Percentiles rank a stretch among this genome's conserved stretches.
phyloP scores from a whole-genome alignment of 1,140 invertebrate species.

The Andrena cerasifolii region DNA sequence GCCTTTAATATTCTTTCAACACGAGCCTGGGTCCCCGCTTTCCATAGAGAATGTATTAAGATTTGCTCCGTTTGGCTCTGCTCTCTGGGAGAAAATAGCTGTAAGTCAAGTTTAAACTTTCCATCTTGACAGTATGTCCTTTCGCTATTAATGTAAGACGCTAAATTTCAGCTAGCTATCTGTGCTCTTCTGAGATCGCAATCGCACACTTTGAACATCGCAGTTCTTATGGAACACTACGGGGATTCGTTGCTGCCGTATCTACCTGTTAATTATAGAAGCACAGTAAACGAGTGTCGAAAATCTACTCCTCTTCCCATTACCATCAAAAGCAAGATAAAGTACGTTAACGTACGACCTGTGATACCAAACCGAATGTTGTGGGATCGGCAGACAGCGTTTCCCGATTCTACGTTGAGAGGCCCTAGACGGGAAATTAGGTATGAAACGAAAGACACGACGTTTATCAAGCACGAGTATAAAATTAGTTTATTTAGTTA shows the following conservation, averaged over 20 bases:
- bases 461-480: not conserved
- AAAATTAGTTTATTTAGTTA: not conserved
- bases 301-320: slow-evolving; percentile 75
- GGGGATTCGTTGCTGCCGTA: slow-evolving; percentile 80
- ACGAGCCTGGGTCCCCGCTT: slow-evolving; percentile 64
- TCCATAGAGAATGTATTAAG: slow-evolving; percentile 73
- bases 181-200: slow-evolving; percentile 77
- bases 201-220: slow-evolving; percentile 69
- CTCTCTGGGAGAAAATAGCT: slow-evolving; percentile 77
- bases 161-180: slow-evolving; percentile 71
- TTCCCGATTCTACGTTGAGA: slow-evolving; percentile 77
- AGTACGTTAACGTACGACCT: slow-evolving; percentile 73
- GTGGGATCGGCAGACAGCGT: slow-evolving; percentile 75
- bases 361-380: slow-evolving; percentile 58
- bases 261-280: slow-evolving; percentile 58
- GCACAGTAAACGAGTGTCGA: slow-evolving; percentile 42
- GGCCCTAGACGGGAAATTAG: slow-evolving; percentile 78
- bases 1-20: slow-evolving; percentile 75
- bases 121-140: not conserved
- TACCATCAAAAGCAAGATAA: slow-evolving; percentile 79
- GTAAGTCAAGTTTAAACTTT: slow-evolving; percentile 62
- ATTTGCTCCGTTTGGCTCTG: slow-evolving; percentile 70
- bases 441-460: slow-evolving; percentile 55
- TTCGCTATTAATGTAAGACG: slow-evolving; percentile 21
- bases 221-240: slow-evolving; percentile 74